phyloP scores from a whole-genome alignment of 2,797 vertebrate genomes.

The Spinus pinus region DNA sequence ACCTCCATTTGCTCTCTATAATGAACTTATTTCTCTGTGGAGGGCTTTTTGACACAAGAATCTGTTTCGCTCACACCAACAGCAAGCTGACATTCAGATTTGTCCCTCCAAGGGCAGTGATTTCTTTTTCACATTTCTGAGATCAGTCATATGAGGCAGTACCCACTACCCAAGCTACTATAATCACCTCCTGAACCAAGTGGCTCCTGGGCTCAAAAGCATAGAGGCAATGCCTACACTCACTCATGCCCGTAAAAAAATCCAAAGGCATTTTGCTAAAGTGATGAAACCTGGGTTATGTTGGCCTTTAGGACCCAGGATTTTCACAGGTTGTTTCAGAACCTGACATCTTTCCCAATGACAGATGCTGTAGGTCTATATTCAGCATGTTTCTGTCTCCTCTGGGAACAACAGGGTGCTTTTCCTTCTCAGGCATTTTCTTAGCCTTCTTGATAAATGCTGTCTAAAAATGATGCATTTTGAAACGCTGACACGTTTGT shows the following conservation, averaged over 20 bases:
- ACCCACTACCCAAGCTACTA: neutral
- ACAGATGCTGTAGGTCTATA: neutral
- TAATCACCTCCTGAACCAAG: neutral
- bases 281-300: neutral
- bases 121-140: neutral
- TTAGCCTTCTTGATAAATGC: neutral
- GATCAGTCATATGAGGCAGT: rapidly evolving
- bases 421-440: neutral
- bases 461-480: neutral
- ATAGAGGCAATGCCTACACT: neutral
- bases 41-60: neutral
- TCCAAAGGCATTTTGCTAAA: neutral
- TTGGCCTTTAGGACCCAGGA: neutral
- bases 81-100: neutral
- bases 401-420: neutral
- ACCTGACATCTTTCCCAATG: neutral
- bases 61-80: neutral
- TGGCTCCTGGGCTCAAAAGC: neutral
- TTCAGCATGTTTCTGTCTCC: neutral
- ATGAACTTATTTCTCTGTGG: neutral
- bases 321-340: neutral
- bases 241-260: neutral
- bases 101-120: neutral
- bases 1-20: neutral
- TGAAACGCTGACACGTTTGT: neutral